Conservation (phyloP, 2,888 invertebrate species). For the Seira sanloemensis region DNA sequence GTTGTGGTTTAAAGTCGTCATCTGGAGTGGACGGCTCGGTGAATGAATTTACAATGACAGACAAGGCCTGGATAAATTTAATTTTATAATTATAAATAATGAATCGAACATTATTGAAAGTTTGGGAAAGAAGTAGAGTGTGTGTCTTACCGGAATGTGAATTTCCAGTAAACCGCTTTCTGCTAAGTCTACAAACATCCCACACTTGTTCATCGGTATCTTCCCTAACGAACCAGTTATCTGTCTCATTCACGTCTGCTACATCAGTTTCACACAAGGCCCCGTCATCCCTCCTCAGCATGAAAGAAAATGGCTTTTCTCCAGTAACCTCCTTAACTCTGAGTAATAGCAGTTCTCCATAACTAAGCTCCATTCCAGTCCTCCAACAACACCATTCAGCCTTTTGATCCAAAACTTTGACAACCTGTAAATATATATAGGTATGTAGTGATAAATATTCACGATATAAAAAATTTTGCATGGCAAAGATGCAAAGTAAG, state of each 20-base stretch:
- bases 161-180: constrained; percentile 90
- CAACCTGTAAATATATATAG: constrained; percentile 75
- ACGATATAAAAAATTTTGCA: too few species aligned
- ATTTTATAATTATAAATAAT: too few species aligned
- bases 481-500: too few species aligned
- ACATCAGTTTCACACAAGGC: constrained; percentile 71
- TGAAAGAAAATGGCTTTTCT: constrained; percentile 73
- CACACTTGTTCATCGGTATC: constrained; percentile 85
- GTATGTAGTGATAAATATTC: background rate
- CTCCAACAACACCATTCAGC: constrained; percentile 97
- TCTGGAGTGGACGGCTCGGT: constrained; percentile 57
- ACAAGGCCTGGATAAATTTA: constrained; percentile 58
- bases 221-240: constrained; percentile 59
- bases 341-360: constrained; percentile 87
- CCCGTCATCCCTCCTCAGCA: constrained; percentile 73
- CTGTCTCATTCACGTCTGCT: constrained; percentile 55
- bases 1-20: constrained; percentile 71
- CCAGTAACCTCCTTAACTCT: constrained; percentile 85
- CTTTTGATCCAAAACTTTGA: constrained; percentile 81
- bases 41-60: constrained; percentile 66
- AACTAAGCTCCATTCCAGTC: constrained; percentile 90
- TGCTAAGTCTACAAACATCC: constrained; percentile 87
- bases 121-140: too few species aligned
- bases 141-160: constrained; percentile 78
- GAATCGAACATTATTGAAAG: too few species aligned